Evolutionary conservation across 2,113 vertebrate species (phyloP).

Genomic region (Dipodomys merriami): DNA sequence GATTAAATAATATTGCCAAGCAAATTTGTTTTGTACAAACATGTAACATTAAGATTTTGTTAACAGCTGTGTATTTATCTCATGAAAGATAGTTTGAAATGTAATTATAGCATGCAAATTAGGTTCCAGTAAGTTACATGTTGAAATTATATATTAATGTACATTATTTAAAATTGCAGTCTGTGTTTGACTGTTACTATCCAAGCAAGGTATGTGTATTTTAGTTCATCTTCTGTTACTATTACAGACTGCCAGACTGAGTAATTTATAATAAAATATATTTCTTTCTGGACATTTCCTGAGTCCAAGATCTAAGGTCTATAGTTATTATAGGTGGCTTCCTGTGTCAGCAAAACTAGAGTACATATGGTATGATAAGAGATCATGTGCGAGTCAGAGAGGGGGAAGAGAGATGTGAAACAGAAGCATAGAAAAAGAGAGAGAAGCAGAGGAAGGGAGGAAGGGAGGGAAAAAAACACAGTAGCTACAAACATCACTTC

Average conservation of each 20-base stretch:
- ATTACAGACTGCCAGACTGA: too few species aligned
- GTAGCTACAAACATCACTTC: neutral
- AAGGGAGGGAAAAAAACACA: neutral
- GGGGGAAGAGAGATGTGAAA: too few species aligned
- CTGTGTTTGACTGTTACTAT: slow-evolving; percentile 46
- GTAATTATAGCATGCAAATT: slow-evolving; percentile 87
- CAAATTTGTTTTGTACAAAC: slow-evolving; percentile 81
- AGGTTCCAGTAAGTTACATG: slow-evolving; percentile 75
- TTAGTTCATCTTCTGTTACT: neutral
- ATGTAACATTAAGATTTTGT: slow-evolving; percentile 77
- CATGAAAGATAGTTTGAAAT: slow-evolving; percentile 79
- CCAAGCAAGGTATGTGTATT: neutral
- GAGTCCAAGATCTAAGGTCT: neutral
- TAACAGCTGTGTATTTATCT: slow-evolving; percentile 83
- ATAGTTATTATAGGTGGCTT: neutral
- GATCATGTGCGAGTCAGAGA: accelerated
- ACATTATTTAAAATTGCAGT: slow-evolving; percentile 61
- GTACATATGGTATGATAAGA: neutral
- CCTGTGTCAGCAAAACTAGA: neutral
- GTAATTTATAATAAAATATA: neutral
- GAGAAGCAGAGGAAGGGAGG: too few species aligned
- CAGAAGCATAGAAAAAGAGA: neutral
- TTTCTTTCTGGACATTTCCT: neutral
- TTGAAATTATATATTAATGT: slow-evolving; percentile 75
- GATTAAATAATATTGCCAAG: slow-evolving; percentile 76